Evolutionary conservation across 2,113 vertebrate species (phyloP), one percentile per base, ranked within the genome.

Genomic region (Copsychus sechellarum): DNA sequence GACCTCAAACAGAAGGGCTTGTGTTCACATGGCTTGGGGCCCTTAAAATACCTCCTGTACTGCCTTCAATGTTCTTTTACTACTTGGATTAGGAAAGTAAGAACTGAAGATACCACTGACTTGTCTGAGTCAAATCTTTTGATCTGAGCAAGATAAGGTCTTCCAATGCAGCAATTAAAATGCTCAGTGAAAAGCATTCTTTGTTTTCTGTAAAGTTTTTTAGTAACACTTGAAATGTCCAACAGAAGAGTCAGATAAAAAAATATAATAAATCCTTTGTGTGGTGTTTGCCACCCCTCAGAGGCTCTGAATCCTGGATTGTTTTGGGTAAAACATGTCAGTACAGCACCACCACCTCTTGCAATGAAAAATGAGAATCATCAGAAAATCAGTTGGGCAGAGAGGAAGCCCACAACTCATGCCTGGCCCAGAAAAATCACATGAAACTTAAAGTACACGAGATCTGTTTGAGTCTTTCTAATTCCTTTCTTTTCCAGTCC

Each of bases 281-380:
- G 6, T 64, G 16, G 43, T 54, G 21, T 66, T 90, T 51, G 20
- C 42, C 8, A 61, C 1, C 2, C 29, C 26, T 81, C 1, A 0
- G 2, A 81, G 38, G 10, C 29, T 91, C 60, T 0, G 0, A n/a
- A 33, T 40, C 36, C n/a, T 48, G 48, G 14, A 47, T 26, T 90
- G 24, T 21, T 86, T 79, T 83, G 50, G 9, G 16, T 65, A 47
- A 60, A 48, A 34, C 2, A 18, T 23, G 17, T 62, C 31, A 43
- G 45, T 56, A 53, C 50, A 69, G n/a, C 31, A 57, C 48, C 45
- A 53, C 34, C 31, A 57, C 11, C 15, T 64, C 13, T 34, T 65
- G 14, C 5, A n/a, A 60, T 8, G 16, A 81, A 54, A 66, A 53
- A 45, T 25, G 19, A 36, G 81, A 88, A 33, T 42, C 17, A 14